Conservation (phyloP, 2,797 vertebrate genomes). For the Poeciliopsis turneri region DNA sequence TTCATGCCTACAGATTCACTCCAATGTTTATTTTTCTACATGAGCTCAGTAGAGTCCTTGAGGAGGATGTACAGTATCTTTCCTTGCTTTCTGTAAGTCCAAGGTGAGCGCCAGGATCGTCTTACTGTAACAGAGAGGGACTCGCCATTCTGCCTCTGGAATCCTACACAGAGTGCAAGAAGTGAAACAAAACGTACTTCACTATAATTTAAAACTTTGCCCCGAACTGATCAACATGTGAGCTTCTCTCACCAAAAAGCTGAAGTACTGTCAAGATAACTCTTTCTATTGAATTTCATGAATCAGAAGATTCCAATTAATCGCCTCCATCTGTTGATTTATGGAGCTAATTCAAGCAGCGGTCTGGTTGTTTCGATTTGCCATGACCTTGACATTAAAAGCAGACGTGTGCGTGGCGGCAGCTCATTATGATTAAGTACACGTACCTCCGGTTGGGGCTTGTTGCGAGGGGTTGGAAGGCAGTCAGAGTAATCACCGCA, state of each 20-base stretch:
- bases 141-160: not conserved
- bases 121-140: slow-evolving; percentile 5
- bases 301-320: slow-evolving; percentile 24
- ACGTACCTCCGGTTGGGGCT: not conserved
- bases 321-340: not conserved
- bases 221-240: slow-evolving; percentile 1
- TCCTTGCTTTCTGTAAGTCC: not conserved
- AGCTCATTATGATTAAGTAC: slow-evolving; percentile 8
- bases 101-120: slow-evolving; percentile 1
- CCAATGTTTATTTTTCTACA: slow-evolving; percentile 22
- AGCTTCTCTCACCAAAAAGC: slow-evolving; percentile 8
- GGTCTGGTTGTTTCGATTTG: slow-evolving; percentile 28
- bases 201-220: slow-evolving; percentile 4
- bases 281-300: not conserved
- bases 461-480: not conserved
- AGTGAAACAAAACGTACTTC: not conserved
- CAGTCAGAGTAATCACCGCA: slow-evolving; percentile 10
- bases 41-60: slow-evolving; percentile 19
- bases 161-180: not conserved
- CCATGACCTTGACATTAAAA: slow-evolving; percentile 39
- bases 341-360: slow-evolving; percentile 8
- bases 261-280: not conserved
- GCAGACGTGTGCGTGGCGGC: slow-evolving; percentile 19
- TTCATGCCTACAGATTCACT: slow-evolving; percentile 27
- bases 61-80: not conserved